Evolutionary conservation across 2,888 invertebrate genomes (phyloP), one percentile per base, ranked within the genome.

Genomic region (Eurytoma californica): DNA sequence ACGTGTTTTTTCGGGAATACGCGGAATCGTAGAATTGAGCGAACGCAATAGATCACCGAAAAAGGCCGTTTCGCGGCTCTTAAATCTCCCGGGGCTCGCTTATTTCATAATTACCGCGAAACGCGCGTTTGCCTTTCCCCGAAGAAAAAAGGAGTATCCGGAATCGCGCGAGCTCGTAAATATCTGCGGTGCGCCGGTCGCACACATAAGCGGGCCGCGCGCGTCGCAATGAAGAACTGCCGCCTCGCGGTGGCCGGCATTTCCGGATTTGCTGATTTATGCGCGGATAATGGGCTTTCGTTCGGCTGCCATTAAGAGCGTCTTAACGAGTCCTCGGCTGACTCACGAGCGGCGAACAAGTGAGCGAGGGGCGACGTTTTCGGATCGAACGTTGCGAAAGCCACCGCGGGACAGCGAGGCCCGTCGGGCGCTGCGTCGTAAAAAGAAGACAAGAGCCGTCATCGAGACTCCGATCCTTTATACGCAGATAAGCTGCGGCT

Each of bases 261-360:
- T 82, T 82, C 82, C 82, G 80, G 82, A 82, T 80, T 75, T 75
- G 53, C 80, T 80, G 82, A 82, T 82, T 82, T 82, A 82, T 61
- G 72, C 51, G 3, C 20, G 30, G 77, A 80, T 80, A 80, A 80
- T 78, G 68, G 72, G 39, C 65, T 30, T 53, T n/a, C 55, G 63
- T 39, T 39, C 24, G 20, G 58, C 18, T 24, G 16, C 76, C 79
- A 76, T 78, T 76, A 76, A 69, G 30, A 65, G 57, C 30, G 39
- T 18, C 47, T 72, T 68, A 76, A 76, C 75, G 70, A 80, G 53
- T 60, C 14, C 30, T 60, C 13, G 30, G 5, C 20, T 78, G 74
- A 77, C 47, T 72, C 74, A 75, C 60, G 65, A 4, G 63, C 30
- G 24, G 61, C 7, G 24, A 67, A 75, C 69, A 53, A 69, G 76